Base-by-base conservation (phyloP, 2,797 vertebrate genomes). In the Tragelaphus eurycerus region DNA sequence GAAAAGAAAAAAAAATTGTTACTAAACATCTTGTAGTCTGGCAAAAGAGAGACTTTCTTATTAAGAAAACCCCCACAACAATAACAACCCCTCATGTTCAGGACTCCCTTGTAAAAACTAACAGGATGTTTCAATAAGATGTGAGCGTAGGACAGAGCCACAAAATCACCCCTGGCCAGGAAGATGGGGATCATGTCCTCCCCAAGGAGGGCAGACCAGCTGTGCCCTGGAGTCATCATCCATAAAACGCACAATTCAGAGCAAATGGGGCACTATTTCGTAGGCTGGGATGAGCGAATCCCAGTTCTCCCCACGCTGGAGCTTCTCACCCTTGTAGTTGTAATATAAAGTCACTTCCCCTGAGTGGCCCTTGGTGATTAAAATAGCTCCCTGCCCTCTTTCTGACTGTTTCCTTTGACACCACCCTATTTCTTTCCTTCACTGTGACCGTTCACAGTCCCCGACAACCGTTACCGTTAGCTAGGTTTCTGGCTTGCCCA, bases 21-120 rank as follows among this genome's bases (percentile, higher is more conserved):
- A 98, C 95, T 97, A 97, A 99, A 98, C 95, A 98, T 96, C 96
- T 96, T 92, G 84, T 38, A 97, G 96, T 98, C 98, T 98, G 98
- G 94, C 95, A 98, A 98, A 98, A 98, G 52, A 97, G 98, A 97
- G 96, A 97, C 55, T 43, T 97, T 97, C 96, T 87, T 98, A 93
- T 90, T 97, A 98, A 98, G 98, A 94, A 97, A 97, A 93, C 78
- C 57, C 46, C 85, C 13, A 89, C 86, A 89, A 97, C 96, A 97
- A 59, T 93, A 82, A 86, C 93, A 93, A 78, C 93, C 78, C 96
- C 55, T 94, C 54, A 8, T 54, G 91, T 78, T 85, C 76, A 88
- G 1, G 48, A 74, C 78, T 90, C 48, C 88, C 60, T 46, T 15
- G 17, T 38, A 43, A 71, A 57, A 34, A 79, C 74, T 14, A 12